Evolutionary conservation across 2,888 invertebrate genomes (phyloP).

Genomic region (Amiota communis): DNA sequence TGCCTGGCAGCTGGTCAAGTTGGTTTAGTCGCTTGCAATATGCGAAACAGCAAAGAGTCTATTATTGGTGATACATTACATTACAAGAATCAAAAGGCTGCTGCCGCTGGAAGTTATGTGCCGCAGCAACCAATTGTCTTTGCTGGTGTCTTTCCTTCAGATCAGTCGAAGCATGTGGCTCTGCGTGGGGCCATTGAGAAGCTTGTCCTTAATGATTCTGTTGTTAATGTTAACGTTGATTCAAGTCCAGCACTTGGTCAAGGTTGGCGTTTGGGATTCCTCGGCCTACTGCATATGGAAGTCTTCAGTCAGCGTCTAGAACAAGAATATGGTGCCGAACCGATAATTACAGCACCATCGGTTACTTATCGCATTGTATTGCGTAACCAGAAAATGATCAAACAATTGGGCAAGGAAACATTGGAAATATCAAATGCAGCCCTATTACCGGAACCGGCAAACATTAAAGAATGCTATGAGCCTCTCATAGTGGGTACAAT

Average conservation of each 20-base stretch:
- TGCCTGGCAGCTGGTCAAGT: slow-evolving; percentile 92
- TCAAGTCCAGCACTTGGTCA: slow-evolving; percentile 90
- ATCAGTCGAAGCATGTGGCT: slow-evolving; percentile 86
- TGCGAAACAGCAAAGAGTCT: slow-evolving; percentile 83
- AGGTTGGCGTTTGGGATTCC: slow-evolving; percentile 91
- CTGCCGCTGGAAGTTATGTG: slow-evolving; percentile 77
- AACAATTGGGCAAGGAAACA: slow-evolving; percentile 78
- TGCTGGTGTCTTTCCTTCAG: slow-evolving; percentile 89
- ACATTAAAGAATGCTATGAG: slow-evolving; percentile 85
- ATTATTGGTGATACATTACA: slow-evolving; percentile 85
- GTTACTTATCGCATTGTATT: slow-evolving; percentile 87
- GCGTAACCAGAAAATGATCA: slow-evolving; percentile 81
- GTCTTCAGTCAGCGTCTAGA: slow-evolving; percentile 89
- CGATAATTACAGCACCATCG: slow-evolving; percentile 88
- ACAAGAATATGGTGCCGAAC: slow-evolving; percentile 87
- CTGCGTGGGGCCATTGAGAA: slow-evolving; percentile 90
- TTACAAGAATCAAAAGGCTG: slow-evolving; percentile 74
- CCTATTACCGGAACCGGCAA: slow-evolving; percentile 79
- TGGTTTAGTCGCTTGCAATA: slow-evolving; percentile 88
- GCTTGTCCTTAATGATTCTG: slow-evolving; percentile 94
- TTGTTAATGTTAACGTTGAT: slow-evolving; percentile 87
- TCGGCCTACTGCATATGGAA: slow-evolving; percentile 90
- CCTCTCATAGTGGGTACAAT: slow-evolving; percentile 92
- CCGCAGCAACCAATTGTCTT: slow-evolving; percentile 86
- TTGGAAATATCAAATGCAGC: slow-evolving; percentile 83